phyloP scores from a whole-genome alignment of 2,797 vertebrate genomes.

The Pseudomugil tenellus region DNA sequence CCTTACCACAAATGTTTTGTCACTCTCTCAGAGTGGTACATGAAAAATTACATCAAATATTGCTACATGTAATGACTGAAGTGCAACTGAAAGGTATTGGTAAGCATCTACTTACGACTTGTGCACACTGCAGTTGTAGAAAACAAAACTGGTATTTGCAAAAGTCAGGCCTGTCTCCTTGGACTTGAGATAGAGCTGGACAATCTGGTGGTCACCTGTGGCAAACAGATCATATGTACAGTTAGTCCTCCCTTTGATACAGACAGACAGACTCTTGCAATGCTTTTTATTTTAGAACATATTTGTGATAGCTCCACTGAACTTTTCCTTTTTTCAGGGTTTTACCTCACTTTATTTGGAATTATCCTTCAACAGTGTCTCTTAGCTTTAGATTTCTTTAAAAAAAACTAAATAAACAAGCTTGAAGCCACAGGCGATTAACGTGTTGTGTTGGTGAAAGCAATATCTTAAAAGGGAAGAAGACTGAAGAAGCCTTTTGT shows the following conservation, averaged over 20 bases:
- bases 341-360: conserved; percentile 18
- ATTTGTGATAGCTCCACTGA: neutral
- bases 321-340: neutral
- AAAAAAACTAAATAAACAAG: conserved; percentile 24
- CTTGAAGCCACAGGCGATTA: conserved; percentile 67
- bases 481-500: conserved; percentile 30
- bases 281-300: neutral
- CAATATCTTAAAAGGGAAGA: conserved; percentile 27
- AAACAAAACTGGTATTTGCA: conserved; percentile 96
- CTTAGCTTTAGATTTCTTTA: conserved; percentile 19
- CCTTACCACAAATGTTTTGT: no score
- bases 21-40: no score
- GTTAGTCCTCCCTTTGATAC: conserved; percentile 1
- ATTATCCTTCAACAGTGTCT: conserved; percentile 11
- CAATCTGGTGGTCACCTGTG: conserved; percentile 95
- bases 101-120: conserved; percentile 88
- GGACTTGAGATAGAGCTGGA: conserved; percentile 97
- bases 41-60: no score
- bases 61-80: neutral
- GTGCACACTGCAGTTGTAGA: conserved; percentile 99
- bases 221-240: conserved; percentile 18
- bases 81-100: neutral
- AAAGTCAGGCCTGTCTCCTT: conserved; percentile 98
- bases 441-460: conserved; percentile 58
- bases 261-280: neutral